A percentile compares a stretch with the other conserved stretches of the same genome.
phyloP scores from a whole-genome alignment of 2,797 vertebrate species.

The Thalassophryne amazonica region DNA sequence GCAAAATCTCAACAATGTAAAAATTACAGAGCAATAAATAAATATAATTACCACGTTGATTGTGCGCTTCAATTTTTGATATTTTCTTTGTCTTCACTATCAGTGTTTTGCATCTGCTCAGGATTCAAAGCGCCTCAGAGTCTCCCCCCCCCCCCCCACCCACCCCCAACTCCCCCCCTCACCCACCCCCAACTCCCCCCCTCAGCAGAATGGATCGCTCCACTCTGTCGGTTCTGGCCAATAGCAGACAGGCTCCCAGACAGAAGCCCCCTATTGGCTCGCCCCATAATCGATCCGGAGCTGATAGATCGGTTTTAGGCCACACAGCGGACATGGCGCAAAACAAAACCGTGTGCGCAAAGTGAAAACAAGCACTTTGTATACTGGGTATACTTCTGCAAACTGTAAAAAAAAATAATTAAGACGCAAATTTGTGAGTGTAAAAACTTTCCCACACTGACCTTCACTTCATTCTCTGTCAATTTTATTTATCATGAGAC shows the following conservation, averaged over 20 bases:
- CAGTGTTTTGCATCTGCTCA: too few relatives aligned
- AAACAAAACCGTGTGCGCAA: conserved; percentile 39
- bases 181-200: too few relatives aligned
- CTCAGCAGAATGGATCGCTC: conserved; percentile 84
- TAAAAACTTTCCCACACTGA: neutral
- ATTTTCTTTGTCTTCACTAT: too few relatives aligned
- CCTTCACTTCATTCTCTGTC: too few relatives aligned
- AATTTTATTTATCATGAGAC: neutral
- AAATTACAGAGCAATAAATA: too few relatives aligned
- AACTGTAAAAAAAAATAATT: neutral
- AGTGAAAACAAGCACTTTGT: conserved; percentile 21
- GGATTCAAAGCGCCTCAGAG: too few relatives aligned
- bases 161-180: too few relatives aligned
- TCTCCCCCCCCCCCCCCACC: too few relatives aligned
- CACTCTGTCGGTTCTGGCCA: conserved; percentile 82
- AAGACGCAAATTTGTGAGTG: conserved; percentile 22
- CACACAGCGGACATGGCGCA: conserved; percentile 71
- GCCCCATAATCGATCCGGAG: conserved; percentile 82
- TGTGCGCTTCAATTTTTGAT: too few relatives aligned
- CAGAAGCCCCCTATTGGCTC: conserved; percentile 83
- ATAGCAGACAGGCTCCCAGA: conserved; percentile 75
- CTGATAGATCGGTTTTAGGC: conserved; percentile 85
- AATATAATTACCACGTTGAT: too few relatives aligned
- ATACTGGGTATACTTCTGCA: conserved; percentile 8
- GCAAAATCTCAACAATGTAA: too few relatives aligned